Evolutionary conservation across 2,797 vertebrate species (phyloP).

Genomic region (Xenops minutus): DNA sequence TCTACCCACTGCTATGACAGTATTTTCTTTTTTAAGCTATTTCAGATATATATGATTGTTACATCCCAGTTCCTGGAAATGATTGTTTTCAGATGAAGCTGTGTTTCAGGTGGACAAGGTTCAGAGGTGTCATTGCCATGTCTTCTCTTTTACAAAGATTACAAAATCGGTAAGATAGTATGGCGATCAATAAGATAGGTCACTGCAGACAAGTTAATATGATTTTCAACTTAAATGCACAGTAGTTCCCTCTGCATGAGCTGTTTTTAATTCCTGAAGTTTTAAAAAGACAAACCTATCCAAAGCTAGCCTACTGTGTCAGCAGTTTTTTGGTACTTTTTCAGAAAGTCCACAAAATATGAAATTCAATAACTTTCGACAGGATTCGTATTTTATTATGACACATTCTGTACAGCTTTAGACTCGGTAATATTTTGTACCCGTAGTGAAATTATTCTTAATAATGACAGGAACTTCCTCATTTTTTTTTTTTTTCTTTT

Average conservation of each 20-base stretch:
- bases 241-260: not conserved
- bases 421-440: not conserved
- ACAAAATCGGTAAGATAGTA: not conserved
- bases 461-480: not conserved
- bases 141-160: not conserved
- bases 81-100: not conserved
- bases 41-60: not conserved
- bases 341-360: not conserved
- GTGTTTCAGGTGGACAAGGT: not conserved
- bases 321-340: not conserved
- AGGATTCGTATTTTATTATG: not conserved
- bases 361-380: not conserved
- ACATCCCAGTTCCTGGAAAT: not conserved
- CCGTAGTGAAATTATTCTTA: not conserved
- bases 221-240: not conserved
- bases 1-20: not conserved
- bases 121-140: not conserved
- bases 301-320: not conserved
- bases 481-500: rapidly evolving
- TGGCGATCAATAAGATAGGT: not conserved
- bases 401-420: not conserved
- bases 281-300: not conserved
- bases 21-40: not conserved
- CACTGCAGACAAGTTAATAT: not conserved
- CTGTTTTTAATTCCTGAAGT: not conserved